Evolutionary conservation across 2,797 vertebrate species (phyloP), one percentile per base, ranked within the genome.

Genomic region (Heliangelus exortis): DNA sequence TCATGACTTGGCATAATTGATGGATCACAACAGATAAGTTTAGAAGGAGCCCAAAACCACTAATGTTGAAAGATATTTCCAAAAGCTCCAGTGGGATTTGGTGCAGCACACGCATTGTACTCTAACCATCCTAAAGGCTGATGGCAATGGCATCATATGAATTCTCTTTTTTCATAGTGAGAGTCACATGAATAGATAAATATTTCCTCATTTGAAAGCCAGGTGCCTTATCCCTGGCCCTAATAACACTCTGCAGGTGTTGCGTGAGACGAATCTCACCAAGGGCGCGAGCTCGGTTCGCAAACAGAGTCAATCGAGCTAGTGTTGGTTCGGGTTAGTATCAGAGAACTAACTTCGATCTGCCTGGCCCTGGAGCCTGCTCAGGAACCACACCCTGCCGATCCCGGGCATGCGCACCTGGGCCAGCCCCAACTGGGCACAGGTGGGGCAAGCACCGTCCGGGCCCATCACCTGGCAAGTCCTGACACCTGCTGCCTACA

Each of bases 161-260:
- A 36, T 87, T 87, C 41, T 53, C 22, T 39, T 45, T 88, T 63
- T 69, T 31, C 68, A 29, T 3, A 43, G 12, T 12, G 8, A 77
- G 31, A 47, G 17, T 43, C 61, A 72, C 19, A 31, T 21, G 48
- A 58, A 80, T 58, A 80, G 57, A 74, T 61, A 83, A 89, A 63
- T 39, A 12, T 20, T 80, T 57, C 78, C 43, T 92, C 86, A 80
- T 93, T 80, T 72, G 89, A 87, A 91, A 95, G 69, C 81, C 3
- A 3, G 36, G 43, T 87, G 58, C 69, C 89, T 68, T 85, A 51
- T 68, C 78, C 43, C 75, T 57, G 39, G 50, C 29, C 87, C 47
- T 65, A 89, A 83, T 58, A 93, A 84, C 58, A 69, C 54, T 85
- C 51, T 47, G 43, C 58, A 75, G 65, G n/a, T n/a, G n/a, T n/a